phyloP scores from a whole-genome alignment of 1,140 invertebrate genomes.

The Diorhabda elongata region DNA sequence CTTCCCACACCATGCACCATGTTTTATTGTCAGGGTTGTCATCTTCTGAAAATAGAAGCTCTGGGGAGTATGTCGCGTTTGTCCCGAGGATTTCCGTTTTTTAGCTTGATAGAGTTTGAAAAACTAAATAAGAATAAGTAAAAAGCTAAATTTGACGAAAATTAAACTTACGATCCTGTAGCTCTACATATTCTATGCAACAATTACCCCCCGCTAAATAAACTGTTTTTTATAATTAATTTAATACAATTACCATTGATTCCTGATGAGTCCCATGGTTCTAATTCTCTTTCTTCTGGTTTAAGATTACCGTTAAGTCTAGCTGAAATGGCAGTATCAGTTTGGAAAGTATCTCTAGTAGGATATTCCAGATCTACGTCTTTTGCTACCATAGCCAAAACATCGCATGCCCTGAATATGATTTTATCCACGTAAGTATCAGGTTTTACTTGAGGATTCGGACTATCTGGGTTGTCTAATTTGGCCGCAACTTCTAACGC shows the following conservation, averaged over 20 bases:
- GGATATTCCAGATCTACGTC: constrained; percentile 87
- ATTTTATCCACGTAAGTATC: constrained; percentile 75
- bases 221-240: too few relatives aligned
- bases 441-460: constrained; percentile 50
- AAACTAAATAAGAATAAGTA: too few relatives aligned
- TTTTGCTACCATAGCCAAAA: constrained; percentile 71
- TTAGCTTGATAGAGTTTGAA: too few relatives aligned
- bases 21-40: too few relatives aligned
- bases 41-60: too few relatives aligned
- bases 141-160: too few relatives aligned
- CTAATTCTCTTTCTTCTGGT: constrained; percentile 72
- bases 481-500: constrained; percentile 80
- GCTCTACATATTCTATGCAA: too few relatives aligned
- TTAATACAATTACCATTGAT: constrained; percentile 46
- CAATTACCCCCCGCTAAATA: too few relatives aligned
- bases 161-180: too few relatives aligned
- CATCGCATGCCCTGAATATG: constrained; percentile 79
- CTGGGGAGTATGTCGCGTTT: too few relatives aligned
- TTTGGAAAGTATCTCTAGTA: constrained; percentile 78
- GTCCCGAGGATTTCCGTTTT: too few relatives aligned
- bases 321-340: constrained; percentile 65
- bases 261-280: constrained; percentile 78
- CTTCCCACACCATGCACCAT: too few relatives aligned
- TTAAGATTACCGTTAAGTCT: constrained; percentile 56
- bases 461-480: constrained; percentile 57